Base-by-base conservation (phyloP, 30 jellyfish, hydroid and myxozoan species). In the Kudoa iwatai region DNA sequence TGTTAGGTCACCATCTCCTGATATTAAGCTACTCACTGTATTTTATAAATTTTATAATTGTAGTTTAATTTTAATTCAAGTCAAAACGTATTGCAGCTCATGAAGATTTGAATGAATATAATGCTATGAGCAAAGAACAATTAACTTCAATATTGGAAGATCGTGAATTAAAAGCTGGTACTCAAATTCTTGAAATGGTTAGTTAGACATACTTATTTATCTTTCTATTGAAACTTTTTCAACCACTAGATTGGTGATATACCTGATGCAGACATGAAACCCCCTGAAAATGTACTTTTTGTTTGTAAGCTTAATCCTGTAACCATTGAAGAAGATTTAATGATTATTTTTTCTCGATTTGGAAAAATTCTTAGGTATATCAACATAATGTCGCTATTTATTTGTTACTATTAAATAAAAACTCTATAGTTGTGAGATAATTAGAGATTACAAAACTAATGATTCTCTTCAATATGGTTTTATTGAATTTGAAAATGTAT, bases 191-290 rank as follows among this genome's bases (percentile, higher is more conserved):
- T 0, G 84, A 79, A 40, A 63, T 84, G 20, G 98, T 68, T n/a
- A n/a, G n/a, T n/a, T n/a, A n/a, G n/a, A n/a, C n/a, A 30, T 30
- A 7, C n/a, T 30, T 30, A n/a, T 30, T 30, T n/a, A 7, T 9
- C n/a, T 30, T 30, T 30, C 38, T 30, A 30, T 30, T 30, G 9
- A 9, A 30, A 30, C n/a, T 30, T 30, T 9, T 30, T 30, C 12
- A 30, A n/a, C n/a, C n/a, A n/a, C 13, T 32, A 74, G 93, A 50
- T 74, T 47, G 98, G 98, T n/a, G 98, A 79, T 39, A 79, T 79
- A 15, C 83, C 69, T 3, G 98, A 79, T 47, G 98, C 89, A 23
- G 86, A 57, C 11, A 21, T 63, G 46, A 64, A 52, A 48, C 98
- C 98, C 0, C 98, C 98, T 1, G 98, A 79, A 30, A 79, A 79